Conservation (phyloP, 2,888 invertebrate genomes). For the Halocaridina rubra region DNA sequence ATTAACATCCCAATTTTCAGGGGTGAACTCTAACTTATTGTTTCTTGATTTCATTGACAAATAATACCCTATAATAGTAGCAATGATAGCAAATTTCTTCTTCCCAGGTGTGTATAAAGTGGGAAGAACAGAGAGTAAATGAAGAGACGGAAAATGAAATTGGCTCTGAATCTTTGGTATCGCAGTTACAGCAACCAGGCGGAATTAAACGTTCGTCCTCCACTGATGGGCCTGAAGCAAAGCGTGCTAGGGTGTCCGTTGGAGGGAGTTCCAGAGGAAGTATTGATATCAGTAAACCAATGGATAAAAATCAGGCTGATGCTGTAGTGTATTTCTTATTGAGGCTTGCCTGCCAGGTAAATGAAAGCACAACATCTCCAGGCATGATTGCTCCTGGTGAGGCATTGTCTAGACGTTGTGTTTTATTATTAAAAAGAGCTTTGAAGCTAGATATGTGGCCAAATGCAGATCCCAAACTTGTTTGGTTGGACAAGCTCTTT, state of each 20-base stretch:
- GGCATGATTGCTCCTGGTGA: constrained; percentile 78
- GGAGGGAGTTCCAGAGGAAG: constrained; percentile 67
- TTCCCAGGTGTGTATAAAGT: constrained; percentile 77
- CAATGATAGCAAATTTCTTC: too few species aligned
- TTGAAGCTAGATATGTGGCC: constrained; percentile 95
- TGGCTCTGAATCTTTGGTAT: constrained; percentile 6
- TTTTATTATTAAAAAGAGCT: constrained; percentile 86
- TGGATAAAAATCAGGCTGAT: constrained; percentile 89
- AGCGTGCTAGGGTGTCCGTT: constrained; percentile 67
- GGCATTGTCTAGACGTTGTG: constrained; percentile 84
- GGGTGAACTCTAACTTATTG: too few species aligned
- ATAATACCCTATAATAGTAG: too few species aligned
- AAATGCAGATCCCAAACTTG: constrained; percentile 88
- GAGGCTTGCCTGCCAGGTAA: constrained; percentile 89
- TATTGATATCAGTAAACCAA: constrained; percentile 81
- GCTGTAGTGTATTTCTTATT: constrained; percentile 91
- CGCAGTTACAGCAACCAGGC: constrained; percentile 26
- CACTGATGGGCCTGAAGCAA: constrained; percentile 67
- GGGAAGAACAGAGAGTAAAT: constrained; percentile 90
- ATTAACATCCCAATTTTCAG: too few species aligned
- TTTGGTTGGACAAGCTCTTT: constrained; percentile 90
- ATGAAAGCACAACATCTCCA: constrained; percentile 67
- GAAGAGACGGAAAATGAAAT: constrained; percentile 72
- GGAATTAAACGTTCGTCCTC: constrained; percentile 65
- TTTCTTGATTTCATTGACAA: too few species aligned